Evolutionary conservation across 92 coral and sea anemone species (phyloP).

Genomic region (Nematostella vectensis): DNA sequence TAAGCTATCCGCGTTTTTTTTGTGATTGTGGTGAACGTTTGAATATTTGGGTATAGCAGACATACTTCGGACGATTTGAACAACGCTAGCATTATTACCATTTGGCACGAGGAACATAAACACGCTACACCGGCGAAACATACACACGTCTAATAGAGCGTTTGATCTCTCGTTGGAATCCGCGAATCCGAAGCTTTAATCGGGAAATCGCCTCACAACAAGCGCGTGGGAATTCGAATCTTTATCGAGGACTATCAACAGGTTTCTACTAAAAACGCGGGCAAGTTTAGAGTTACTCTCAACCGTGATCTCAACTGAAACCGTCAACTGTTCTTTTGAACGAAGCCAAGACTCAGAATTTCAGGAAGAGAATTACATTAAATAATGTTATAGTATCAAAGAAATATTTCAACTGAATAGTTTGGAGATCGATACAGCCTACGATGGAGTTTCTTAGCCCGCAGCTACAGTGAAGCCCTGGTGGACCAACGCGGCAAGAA

Average conservation of each 20-base stretch:
- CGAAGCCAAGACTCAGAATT: no score
- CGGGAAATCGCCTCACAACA: background rate
- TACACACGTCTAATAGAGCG: background rate
- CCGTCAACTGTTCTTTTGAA: background rate
- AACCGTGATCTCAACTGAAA: no score
- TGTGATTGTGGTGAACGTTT: constrained; percentile 69
- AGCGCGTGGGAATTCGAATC: background rate
- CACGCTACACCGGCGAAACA: constrained; percentile 17
- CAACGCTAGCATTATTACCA: constrained; percentile 48
- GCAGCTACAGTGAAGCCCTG: no score
- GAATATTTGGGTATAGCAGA: constrained; percentile 60
- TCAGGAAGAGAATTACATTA: no score
- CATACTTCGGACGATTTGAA: constrained; percentile 75
- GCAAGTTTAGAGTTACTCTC: background rate
- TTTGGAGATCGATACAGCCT: no score
- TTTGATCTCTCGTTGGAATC: background rate
- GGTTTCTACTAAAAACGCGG: background rate
- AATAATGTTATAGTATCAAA: no score
- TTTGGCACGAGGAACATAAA: constrained; percentile 17
- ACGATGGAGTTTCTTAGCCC: no score
- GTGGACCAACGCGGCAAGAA: background rate
- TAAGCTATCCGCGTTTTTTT: no score
- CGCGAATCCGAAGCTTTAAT: background rate
- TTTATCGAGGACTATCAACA: background rate
- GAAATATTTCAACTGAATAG: no score